phyloP scores from a whole-genome alignment of 92 coral and sea anemone genomes.

The Phymanthus crucifer region DNA sequence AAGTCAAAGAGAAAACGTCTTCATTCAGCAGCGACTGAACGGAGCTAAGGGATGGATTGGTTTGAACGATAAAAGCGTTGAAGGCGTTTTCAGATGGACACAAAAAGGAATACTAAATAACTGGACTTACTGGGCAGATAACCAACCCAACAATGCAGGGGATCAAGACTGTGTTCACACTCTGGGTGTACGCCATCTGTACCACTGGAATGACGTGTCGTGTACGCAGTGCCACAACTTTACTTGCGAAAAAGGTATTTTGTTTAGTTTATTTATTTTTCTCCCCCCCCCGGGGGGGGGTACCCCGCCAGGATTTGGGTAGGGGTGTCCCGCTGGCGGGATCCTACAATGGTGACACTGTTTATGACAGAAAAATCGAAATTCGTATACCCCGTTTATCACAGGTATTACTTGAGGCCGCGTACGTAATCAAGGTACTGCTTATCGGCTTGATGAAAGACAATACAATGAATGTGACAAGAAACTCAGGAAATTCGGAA shows the following conservation, averaged over 20 bases:
- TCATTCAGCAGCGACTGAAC: constrained; percentile 55
- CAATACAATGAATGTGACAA: too few relatives aligned
- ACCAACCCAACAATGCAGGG: constrained; percentile 29
- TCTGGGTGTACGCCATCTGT: constrained; percentile 38
- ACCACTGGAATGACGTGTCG: constrained; percentile 63
- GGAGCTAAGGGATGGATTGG: constrained; percentile 62
- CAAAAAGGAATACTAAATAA: background rate
- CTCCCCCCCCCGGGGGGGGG: too few relatives aligned
- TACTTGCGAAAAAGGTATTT: constrained; percentile 55
- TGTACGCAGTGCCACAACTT: constrained; percentile 47
- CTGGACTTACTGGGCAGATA: constrained; percentile 29
- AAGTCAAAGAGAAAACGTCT: constrained; percentile 52
- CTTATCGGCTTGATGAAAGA: too few relatives aligned
- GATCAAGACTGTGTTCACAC: constrained; percentile 67
- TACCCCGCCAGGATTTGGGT: too few relatives aligned
- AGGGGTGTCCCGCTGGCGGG: too few relatives aligned
- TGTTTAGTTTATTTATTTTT: background rate
- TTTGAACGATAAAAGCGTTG: constrained; percentile 44
- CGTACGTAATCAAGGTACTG: too few relatives aligned
- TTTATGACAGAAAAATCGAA: too few relatives aligned
- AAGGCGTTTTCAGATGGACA: constrained; percentile 36
- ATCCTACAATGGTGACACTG: too few relatives aligned
- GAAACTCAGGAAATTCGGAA: too few relatives aligned
- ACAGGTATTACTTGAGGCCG: too few relatives aligned
- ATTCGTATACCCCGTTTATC: too few relatives aligned